Percentiles rank a stretch among this genome's conserved stretches.
Evolutionary conservation across 2,888 invertebrate species (phyloP).

Genomic region (Drosophila imparisetae): DNA sequence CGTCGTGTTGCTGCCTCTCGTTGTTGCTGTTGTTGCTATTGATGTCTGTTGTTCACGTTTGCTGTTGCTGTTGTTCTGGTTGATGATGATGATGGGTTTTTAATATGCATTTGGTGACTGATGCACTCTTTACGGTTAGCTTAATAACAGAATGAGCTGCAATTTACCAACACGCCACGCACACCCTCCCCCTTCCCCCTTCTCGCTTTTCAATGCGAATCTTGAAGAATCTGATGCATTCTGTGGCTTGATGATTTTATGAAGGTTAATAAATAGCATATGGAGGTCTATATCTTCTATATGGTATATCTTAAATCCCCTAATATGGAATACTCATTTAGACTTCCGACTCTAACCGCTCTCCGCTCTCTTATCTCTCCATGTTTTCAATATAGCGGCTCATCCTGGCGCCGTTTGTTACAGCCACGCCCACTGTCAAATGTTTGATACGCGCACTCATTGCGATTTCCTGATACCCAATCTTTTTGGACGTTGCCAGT

Average conservation of each 20-base stretch:
- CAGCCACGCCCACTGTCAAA: slow-evolving; percentile 94
- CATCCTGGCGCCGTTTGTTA: slow-evolving; percentile 94
- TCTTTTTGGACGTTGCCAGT: slow-evolving; percentile 94
- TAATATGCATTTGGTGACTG: slow-evolving; percentile 77
- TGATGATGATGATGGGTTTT: slow-evolving; percentile 78
- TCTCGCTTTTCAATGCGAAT: neutral
- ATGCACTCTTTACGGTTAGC: slow-evolving; percentile 70
- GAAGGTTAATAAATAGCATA: neutral
- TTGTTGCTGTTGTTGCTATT: slow-evolving; percentile 25
- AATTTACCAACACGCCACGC: slow-evolving; percentile 15
- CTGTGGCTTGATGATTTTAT: neutral
- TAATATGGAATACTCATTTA: neutral
- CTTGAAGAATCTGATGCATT: neutral
- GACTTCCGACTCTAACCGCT: neutral
- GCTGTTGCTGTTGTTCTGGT: slow-evolving; percentile 43
- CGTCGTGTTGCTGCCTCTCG: slow-evolving; percentile 9
- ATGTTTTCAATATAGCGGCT: slow-evolving; percentile 88
- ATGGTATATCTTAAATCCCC: neutral
- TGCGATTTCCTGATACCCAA: slow-evolving; percentile 96
- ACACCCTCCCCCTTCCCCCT: neutral
- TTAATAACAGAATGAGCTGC: slow-evolving; percentile 65
- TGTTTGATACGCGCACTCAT: slow-evolving; percentile 93
- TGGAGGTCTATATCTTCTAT: neutral
- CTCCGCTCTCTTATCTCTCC: neutral
- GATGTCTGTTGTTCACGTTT: slow-evolving; percentile 28